phyloP scores from a whole-genome alignment of 2,113 vertebrate species.

The Castor canadensis region DNA sequence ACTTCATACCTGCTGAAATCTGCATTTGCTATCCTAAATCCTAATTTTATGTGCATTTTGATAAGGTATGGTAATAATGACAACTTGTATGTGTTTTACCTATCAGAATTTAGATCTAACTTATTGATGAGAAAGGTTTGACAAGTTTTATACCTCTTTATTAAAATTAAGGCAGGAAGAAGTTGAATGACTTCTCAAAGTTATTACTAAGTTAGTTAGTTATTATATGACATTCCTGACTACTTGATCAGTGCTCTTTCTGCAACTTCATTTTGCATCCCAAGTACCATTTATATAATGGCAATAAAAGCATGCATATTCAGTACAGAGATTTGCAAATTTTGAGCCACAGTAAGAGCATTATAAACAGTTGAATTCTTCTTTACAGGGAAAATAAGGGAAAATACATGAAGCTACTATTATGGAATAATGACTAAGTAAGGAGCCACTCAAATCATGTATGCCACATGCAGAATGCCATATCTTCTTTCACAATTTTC shows the following conservation, averaged over 20 bases:
- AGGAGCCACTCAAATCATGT: neutral
- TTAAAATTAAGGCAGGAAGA: slow-evolving; percentile 18
- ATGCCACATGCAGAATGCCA: neutral
- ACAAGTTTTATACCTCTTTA: neutral
- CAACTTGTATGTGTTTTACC: neutral
- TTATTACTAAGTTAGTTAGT: neutral
- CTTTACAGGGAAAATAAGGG: neutral
- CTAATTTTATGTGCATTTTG: neutral
- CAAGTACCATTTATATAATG: neutral
- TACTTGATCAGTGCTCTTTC: neutral
- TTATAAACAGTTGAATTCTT: neutral
- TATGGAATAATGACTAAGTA: neutral
- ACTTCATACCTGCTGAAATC: neutral
- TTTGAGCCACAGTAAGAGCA: neutral
- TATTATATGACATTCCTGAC: neutral
- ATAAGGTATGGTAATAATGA: neutral
- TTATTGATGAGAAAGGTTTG: neutral
- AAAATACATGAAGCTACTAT: neutral
- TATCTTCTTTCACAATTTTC: neutral
- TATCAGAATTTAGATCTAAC: neutral
- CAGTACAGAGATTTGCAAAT: neutral
- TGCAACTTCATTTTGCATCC: neutral
- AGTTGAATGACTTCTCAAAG: neutral
- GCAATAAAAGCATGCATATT: neutral
- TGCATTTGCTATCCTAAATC: neutral